A percentile compares a stretch with the other conserved stretches of the same genome.
phyloP scores from a whole-genome alignment of 2,888 invertebrate species.

The Deroplatys truncata region DNA sequence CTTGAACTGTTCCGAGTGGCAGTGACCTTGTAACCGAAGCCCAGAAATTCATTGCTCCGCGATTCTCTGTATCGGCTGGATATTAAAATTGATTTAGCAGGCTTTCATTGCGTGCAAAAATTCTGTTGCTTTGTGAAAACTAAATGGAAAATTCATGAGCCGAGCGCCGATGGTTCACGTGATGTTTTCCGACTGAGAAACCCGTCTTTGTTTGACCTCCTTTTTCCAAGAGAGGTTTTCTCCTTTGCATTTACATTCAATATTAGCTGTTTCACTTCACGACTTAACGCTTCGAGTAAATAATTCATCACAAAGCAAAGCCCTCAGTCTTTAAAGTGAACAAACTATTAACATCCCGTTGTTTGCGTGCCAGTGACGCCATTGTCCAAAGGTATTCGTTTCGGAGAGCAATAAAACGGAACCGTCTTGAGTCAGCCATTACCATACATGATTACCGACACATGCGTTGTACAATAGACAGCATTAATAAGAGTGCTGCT shows the following conservation, averaged over 20 bases:
- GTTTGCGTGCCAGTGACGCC: not conserved
- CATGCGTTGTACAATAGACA: no score
- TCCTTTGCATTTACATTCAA: not conserved
- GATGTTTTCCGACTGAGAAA: not conserved
- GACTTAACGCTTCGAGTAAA: not conserved
- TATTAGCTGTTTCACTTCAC: constrained; percentile 7
- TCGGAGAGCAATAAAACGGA: not conserved
- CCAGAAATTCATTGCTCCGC: no score
- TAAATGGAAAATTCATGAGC: not conserved
- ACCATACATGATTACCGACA: not conserved
- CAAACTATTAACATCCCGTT: not conserved
- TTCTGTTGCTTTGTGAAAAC: no score
- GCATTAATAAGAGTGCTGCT: no score
- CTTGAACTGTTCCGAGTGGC: not conserved
- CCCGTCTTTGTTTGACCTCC: not conserved
- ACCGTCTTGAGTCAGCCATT: not conserved
- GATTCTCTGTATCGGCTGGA: not conserved
- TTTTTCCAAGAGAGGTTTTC: not conserved
- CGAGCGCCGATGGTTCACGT: not conserved
- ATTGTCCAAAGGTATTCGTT: not conserved
- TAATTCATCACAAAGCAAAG: not conserved
- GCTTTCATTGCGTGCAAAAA: not conserved
- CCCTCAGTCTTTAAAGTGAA: not conserved
- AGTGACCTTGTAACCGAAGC: not conserved
- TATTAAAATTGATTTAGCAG: not conserved